Conservation (phyloP, 2,888 invertebrate genomes). For the Catocala fraxini region DNA sequence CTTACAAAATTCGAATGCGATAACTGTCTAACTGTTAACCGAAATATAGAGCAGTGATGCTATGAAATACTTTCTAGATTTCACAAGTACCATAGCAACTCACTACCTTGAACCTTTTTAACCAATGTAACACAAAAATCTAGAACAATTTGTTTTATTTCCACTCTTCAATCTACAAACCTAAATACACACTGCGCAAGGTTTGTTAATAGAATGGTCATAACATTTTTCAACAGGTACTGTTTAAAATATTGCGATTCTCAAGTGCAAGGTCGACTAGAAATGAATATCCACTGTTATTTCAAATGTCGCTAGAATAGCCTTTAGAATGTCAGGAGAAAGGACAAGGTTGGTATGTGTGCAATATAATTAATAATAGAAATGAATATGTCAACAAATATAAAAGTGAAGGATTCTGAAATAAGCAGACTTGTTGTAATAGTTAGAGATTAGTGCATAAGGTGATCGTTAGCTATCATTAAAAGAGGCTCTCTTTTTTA, state of each 20-base stretch:
- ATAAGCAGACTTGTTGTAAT: too few relatives aligned
- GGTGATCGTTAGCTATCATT: too few relatives aligned
- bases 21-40: too few relatives aligned
- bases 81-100: too few relatives aligned
- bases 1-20: too few relatives aligned
- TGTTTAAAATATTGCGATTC: slow-evolving; percentile 1
- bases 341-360: slow-evolving; percentile 9
- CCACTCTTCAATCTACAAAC: not conserved
- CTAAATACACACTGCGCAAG: not conserved
- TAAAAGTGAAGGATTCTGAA: too few relatives aligned
- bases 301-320: not conserved
- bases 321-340: slow-evolving; percentile 10
- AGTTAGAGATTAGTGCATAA: too few relatives aligned
- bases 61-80: too few relatives aligned
- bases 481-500: too few relatives aligned
- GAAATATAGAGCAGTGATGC: too few relatives aligned
- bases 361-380: not conserved
- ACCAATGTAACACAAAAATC: not conserved
- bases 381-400: slow-evolving; percentile 3
- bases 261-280: slow-evolving; percentile 12
- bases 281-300: slow-evolving; percentile 2
- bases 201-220: not conserved
- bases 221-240: slow-evolving; percentile 1
- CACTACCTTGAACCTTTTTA: too few relatives aligned
- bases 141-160: slow-evolving; percentile 1